Percentiles rank a stretch among this genome's conserved stretches.
These are phyloP conservation scores for Mastomys natalensis DNA, from an alignment of 2,113 vertebrate species.

Conservation along the genomic window DNA sequence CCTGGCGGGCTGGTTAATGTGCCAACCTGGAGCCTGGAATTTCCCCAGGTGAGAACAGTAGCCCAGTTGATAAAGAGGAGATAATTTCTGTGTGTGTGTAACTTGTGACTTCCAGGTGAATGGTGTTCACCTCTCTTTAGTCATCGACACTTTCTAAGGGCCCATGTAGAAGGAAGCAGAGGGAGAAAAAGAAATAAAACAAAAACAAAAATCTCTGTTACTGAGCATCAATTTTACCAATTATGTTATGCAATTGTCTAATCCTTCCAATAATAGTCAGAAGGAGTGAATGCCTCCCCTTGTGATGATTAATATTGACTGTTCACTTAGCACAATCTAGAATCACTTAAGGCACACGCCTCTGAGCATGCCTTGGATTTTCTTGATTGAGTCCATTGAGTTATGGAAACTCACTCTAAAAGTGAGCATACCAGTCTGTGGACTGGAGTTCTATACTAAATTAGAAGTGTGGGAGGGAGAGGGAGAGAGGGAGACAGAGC, in stretches of 20 bases:
- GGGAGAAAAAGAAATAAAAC: background rate
- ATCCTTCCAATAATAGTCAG: constrained; percentile 17
- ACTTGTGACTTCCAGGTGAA: background rate
- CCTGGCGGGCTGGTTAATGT: background rate
- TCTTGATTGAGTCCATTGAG: background rate
- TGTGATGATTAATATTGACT: background rate
- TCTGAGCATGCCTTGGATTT: background rate
- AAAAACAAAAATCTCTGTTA: background rate
- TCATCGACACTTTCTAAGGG: constrained; percentile 29
- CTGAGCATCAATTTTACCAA: background rate
- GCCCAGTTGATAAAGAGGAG: background rate
- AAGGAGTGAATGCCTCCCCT: background rate
- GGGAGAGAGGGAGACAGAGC: background rate
- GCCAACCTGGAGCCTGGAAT: constrained; percentile 1
- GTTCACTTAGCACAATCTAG: background rate
- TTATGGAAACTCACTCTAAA: background rate
- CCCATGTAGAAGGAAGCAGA: background rate
- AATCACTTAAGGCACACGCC: background rate
- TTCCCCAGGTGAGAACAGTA: constrained; percentile 33
- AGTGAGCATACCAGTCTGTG: background rate
- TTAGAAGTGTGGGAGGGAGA: too few relatives aligned
- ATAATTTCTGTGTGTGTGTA: constrained; percentile 8
- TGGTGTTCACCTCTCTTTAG: background rate
- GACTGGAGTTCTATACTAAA: background rate
- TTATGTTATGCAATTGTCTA: background rate